Evolutionary conservation across 2,797 vertebrate genomes (phyloP).

Genomic region (Salarias fasciatus): DNA sequence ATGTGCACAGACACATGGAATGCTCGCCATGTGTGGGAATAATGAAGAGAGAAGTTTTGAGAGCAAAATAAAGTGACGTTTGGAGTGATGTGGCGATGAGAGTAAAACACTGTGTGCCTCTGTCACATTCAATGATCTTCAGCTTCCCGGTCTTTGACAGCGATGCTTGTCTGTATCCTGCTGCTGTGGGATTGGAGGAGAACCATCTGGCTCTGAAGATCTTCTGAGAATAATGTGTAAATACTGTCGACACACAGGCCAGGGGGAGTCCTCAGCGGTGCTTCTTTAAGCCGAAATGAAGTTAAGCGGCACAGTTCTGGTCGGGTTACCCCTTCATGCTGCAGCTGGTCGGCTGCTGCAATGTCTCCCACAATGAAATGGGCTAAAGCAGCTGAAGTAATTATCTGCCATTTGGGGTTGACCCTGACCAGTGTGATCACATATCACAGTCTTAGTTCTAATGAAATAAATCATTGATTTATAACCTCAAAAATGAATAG

Average conservation of each 20-base stretch:
- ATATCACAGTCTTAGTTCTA: conserved; percentile 8
- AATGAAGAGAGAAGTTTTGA: conserved; percentile 37
- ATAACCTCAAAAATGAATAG: conserved; percentile 47
- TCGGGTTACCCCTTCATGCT: conserved; percentile 32
- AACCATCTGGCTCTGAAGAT: conserved; percentile 67
- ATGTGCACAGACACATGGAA: no score
- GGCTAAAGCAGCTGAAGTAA: conserved; percentile 33
- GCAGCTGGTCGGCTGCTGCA: conserved; percentile 1
- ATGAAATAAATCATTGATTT: conserved; percentile 43
- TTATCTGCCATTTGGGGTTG: conserved; percentile 13
- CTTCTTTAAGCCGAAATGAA: conserved; percentile 44
- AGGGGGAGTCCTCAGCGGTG: conserved; percentile 41
- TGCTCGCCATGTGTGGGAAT: no score
- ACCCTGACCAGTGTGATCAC: conserved; percentile 1
- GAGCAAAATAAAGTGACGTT: conserved; percentile 30
- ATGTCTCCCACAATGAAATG: conserved; percentile 13
- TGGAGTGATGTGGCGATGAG: conserved; percentile 36
- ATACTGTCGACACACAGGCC: conserved; percentile 48
- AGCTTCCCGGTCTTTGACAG: conserved; percentile 61
- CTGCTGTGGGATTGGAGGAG: conserved; percentile 52
- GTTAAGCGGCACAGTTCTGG: conserved; percentile 26
- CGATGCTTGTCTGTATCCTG: conserved; percentile 58
- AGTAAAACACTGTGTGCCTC: conserved; percentile 40
- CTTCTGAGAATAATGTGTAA: conserved; percentile 66
- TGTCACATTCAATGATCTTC: conserved; percentile 45